Percentiles rank a stretch among this genome's conserved stretches.
These are phyloP conservation scores for Troides helena DNA, from an alignment of 2,888 invertebrate genomes.

Conservation along the genomic window DNA sequence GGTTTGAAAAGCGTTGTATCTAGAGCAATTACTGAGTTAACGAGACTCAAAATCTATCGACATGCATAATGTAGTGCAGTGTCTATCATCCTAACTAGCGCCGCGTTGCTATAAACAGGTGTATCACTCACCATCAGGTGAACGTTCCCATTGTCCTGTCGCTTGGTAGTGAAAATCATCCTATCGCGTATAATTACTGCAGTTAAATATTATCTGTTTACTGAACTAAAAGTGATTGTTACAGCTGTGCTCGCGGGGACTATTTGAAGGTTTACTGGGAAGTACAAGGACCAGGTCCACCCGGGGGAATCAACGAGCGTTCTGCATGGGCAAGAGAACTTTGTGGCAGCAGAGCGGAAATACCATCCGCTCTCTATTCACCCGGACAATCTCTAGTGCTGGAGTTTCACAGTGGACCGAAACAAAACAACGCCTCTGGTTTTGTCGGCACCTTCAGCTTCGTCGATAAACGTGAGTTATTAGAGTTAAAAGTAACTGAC, in stretches of 20 bases:
- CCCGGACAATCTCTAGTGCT: slow-evolving; percentile 86
- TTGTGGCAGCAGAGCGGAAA: slow-evolving; percentile 84
- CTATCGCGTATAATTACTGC: no score
- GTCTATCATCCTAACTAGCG: no score
- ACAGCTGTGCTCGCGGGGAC: slow-evolving; percentile 87
- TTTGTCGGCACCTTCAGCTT: slow-evolving; percentile 89
- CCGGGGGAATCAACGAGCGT: slow-evolving; percentile 86
- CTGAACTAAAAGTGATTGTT: slow-evolving; percentile 54
- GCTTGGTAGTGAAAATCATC: no score
- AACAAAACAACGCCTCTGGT: slow-evolving; percentile 81
- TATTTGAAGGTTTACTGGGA: slow-evolving; percentile 90
- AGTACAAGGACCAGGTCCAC: slow-evolving; percentile 85
- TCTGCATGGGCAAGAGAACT: slow-evolving; percentile 87
- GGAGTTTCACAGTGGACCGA: slow-evolving; percentile 84
- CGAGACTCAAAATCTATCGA: no score
- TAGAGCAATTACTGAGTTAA: no score
- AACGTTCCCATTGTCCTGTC: no score
- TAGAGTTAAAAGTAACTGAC: background rate
- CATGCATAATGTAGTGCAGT: no score
- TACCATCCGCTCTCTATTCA: slow-evolving; percentile 87
- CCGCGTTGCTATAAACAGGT: no score
- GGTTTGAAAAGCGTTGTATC: no score
- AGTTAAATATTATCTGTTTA: background rate
- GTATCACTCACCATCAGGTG: no score
- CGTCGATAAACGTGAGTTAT: slow-evolving; percentile 86